These are phyloP conservation scores for Eulemur macaco DNA, from an alignment of 2,113 vertebrate species.

Conservation along the genomic window DNA sequence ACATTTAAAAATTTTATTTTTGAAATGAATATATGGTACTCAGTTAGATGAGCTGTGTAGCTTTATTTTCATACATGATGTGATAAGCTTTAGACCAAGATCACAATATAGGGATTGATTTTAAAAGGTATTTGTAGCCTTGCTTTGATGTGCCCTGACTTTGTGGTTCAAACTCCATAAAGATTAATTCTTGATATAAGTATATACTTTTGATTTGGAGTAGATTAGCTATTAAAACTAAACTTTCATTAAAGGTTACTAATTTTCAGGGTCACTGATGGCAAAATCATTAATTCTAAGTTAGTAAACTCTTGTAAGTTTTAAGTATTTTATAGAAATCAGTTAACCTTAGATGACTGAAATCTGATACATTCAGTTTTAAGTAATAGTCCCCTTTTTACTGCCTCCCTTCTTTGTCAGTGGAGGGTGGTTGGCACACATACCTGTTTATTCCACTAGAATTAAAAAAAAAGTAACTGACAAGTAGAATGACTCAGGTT, in stretches of 20 bases:
- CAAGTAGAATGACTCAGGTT: neutral
- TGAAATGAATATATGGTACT: neutral
- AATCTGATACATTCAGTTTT: neutral
- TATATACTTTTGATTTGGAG: neutral
- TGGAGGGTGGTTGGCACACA: neutral
- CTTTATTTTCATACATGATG: constrained; percentile 8
- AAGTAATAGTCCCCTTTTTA: neutral
- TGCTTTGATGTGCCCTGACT: constrained; percentile 1
- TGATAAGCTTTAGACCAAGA: neutral
- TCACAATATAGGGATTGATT: neutral
- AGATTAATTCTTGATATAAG: neutral
- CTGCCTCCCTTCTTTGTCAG: neutral
- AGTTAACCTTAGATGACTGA: neutral
- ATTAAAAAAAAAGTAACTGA: neutral
- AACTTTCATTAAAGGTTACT: constrained; percentile 32
- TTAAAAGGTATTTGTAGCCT: neutral
- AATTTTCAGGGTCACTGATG: constrained; percentile 14
- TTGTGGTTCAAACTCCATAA: neutral
- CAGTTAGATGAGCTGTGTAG: neutral
- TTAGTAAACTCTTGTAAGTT: neutral
- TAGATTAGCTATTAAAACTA: neutral
- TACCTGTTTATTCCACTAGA: neutral
- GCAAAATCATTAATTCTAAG: neutral
- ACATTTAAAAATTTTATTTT: neutral
- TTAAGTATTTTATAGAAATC: neutral